A percentile compares a stretch with the other conserved stretches of the same genome.
These are phyloP conservation scores for Malthinus flaveolus DNA, from an alignment of 2,888 invertebrate species.

Conservation along the genomic window DNA sequence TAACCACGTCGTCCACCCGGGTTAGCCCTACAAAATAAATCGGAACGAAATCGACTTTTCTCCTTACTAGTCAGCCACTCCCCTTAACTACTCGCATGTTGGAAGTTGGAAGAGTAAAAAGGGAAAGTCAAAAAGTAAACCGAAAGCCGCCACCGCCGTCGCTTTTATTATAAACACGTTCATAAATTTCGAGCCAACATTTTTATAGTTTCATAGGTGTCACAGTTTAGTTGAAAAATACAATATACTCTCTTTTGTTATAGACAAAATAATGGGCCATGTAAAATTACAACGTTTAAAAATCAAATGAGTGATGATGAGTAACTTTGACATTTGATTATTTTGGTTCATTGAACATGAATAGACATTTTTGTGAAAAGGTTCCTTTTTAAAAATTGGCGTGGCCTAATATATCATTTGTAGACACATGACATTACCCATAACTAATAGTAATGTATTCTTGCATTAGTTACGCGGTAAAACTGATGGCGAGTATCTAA, in stretches of 20 bases:
- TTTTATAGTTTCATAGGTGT: not conserved
- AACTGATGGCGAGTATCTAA: conserved; percentile 40
- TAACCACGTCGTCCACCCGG: no score
- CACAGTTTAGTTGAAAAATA: not conserved
- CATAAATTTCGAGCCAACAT: not conserved
- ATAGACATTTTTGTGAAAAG: conserved; percentile 41
- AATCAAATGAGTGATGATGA: conserved; percentile 45
- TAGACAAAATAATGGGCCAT: conserved; percentile 18
- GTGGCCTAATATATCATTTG: conserved; percentile 51
- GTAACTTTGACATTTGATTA: conserved; percentile 49
- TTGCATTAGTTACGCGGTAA: conserved; percentile 50
- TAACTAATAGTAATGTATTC: conserved; percentile 55
- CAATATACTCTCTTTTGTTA: conserved; percentile 3
- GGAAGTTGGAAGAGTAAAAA: no score
- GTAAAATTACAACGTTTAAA: conserved; percentile 25
- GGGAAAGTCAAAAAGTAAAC: no score
- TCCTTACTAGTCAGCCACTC: no score
- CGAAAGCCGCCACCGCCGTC: no score
- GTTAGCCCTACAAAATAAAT: no score
- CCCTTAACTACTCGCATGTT: no score
- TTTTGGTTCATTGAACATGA: conserved; percentile 46
- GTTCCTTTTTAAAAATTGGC: conserved; percentile 39
- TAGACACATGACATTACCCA: conserved; percentile 49
- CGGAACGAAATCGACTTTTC: no score
- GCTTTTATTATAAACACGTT: no score